Base-by-base conservation (phyloP, 2,888 invertebrate genomes). In the Lampropteryx suffumata region DNA sequence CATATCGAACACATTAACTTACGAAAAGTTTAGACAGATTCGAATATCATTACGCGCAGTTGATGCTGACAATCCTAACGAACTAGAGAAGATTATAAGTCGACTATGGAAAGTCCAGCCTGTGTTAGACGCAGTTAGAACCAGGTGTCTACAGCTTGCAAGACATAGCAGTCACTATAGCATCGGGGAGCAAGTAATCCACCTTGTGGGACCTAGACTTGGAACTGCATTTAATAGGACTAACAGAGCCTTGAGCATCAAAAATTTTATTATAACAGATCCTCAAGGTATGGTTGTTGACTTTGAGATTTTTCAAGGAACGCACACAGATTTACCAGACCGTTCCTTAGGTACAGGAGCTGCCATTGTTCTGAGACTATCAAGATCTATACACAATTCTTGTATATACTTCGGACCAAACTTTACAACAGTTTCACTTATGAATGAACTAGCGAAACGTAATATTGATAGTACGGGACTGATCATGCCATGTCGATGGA, bases 221-320 rank as follows among this genome's bases (percentile, higher is more conserved):
- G 58, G 59, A 46, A 44, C 66, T 40, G 53, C 59, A 13, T 68
- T 70, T 3, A 61, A 59, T 49, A 69, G 65, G 49, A 72, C 73
- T 51, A 76, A 73, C 10, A 55, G 67, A 12, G 67, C 72, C 11
- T 62, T 58, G 17, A 75, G 73, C 1, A 55, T 79, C 12, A 79
- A 79, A 59, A 76, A 73, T 49, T 75, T 70, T 52, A 69, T 78
- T 6, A 43, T 71, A 2, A 72, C 78, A 10, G 58, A 62, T 17
- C 29, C 50, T 33, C 52, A 64, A 10, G 63, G 64, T 0, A 32
- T 48, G 29, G 41, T 65, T 0, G 47, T 68, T 11, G 64, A 62
- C 34, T 69, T 64, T 33, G 65, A 69, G 47, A 67, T 69, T 4
- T 62, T 48, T 17, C 55, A 60, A 59, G 62, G 61, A 1, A 35